A percentile compares a stretch with the other conserved stretches of the same genome.
phyloP scores from a whole-genome alignment of 2,797 vertebrate genomes.

The Antrozous pallidus region DNA sequence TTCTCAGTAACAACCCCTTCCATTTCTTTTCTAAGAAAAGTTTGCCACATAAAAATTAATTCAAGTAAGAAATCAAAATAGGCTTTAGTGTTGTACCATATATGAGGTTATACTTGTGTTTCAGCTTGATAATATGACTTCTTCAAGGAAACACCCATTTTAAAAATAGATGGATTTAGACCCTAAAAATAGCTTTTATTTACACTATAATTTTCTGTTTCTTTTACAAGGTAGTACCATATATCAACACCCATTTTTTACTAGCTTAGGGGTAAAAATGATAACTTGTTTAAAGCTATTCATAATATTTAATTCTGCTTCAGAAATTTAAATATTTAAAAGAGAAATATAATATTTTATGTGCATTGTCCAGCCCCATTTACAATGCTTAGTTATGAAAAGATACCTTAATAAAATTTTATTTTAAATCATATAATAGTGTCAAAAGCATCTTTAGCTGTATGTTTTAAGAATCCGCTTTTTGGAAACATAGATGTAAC shows the following conservation, averaged over 20 bases:
- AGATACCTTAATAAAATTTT: not conserved
- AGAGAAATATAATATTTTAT: not conserved
- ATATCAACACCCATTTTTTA: not conserved
- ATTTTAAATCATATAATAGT: not conserved
- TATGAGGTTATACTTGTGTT: not conserved
- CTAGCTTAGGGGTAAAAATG: not conserved
- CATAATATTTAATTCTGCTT: not conserved
- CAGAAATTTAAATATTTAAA: not conserved
- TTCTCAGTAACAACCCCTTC: not conserved
- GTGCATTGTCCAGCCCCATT: not conserved
- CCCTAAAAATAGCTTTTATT: not conserved
- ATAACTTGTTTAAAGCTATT: not conserved
- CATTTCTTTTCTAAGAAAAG: not conserved
- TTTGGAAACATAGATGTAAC: not conserved
- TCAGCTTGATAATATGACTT: not conserved
- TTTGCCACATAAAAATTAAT: conserved; percentile 27
- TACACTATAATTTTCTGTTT: not conserved
- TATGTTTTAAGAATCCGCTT: not conserved
- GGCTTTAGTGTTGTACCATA: not conserved
- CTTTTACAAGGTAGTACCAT: not conserved
- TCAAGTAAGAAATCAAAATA: conserved; percentile 12
- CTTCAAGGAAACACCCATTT: not conserved
- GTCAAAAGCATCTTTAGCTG: not conserved
- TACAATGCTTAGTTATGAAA: not conserved
- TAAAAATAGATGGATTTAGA: not conserved